These are phyloP conservation scores for Macropodus opercularis DNA, from an alignment of 2,797 vertebrate species.

Conservation along the genomic window DNA sequence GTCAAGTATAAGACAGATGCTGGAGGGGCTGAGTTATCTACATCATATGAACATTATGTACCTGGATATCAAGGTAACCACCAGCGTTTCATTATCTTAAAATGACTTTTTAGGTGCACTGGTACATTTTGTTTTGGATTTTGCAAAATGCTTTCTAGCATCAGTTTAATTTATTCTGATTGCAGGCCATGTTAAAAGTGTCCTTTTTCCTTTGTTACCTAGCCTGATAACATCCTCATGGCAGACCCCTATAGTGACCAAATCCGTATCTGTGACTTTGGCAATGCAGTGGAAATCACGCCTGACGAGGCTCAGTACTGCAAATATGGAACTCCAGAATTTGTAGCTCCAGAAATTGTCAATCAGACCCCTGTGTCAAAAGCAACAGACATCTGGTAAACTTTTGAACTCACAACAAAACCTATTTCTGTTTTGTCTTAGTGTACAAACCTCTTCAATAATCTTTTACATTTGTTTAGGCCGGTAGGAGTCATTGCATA, in stretches of 20 bases:
- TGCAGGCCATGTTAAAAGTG: not conserved
- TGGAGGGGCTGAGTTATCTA: slow-evolving; percentile 89
- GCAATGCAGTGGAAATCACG: slow-evolving; percentile 87
- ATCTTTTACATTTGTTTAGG: slow-evolving; percentile 76
- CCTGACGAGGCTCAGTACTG: slow-evolving; percentile 91
- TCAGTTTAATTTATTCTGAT: not conserved
- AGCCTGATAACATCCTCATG: slow-evolving; percentile 98
- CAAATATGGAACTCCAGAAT: slow-evolving; percentile 96
- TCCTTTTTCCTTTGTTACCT: slow-evolving; percentile 17
- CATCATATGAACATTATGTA: slow-evolving; percentile 84
- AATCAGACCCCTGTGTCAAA: slow-evolving; percentile 94
- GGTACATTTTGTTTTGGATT: not conserved
- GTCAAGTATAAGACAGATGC: slow-evolving; percentile 88
- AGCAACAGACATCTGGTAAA: slow-evolving; percentile 94
- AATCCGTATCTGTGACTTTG: slow-evolving; percentile 95
- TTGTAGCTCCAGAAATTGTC: slow-evolving; percentile 95
- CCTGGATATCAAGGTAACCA: slow-evolving; percentile 84
- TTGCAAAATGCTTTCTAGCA: not conserved
- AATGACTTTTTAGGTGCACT: not conserved
- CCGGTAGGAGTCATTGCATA: slow-evolving; percentile 93
- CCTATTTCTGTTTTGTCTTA: not conserved
- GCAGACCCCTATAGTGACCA: slow-evolving; percentile 88
- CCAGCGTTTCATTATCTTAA: not conserved
- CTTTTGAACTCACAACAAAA: not conserved
- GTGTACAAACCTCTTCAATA: slow-evolving; percentile 11